Conservation (phyloP, 2,113 vertebrate genomes). For the Hemichromis elongatus region DNA sequence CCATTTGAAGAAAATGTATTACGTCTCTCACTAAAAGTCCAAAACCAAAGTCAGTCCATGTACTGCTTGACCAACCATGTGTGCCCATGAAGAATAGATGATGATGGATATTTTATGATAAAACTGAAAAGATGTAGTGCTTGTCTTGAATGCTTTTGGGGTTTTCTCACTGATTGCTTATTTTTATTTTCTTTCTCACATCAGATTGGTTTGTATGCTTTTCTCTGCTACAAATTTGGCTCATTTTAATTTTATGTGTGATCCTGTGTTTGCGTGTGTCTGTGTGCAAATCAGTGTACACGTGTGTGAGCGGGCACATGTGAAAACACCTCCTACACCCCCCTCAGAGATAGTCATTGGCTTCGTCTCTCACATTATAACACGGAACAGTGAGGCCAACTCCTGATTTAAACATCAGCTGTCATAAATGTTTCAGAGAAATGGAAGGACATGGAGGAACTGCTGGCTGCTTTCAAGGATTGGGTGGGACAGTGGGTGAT, state of each 20-base stretch:
- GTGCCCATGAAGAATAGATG: background rate
- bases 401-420: conserved; percentile 71
- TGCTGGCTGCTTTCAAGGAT: conserved; percentile 14
- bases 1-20: background rate
- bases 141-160: background rate
- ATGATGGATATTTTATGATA: conserved; percentile 11
- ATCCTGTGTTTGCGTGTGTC: background rate
- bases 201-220: background rate
- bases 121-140: background rate
- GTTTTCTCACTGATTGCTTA: background rate
- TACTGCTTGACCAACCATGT: background rate
- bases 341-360: background rate
- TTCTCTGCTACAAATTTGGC: background rate
- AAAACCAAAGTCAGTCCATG: background rate
- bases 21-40: background rate
- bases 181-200: background rate
- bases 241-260: background rate
- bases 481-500: background rate
- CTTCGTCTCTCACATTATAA: conserved; percentile 25
- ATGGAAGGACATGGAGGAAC: conserved; percentile 25
- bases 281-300: background rate
- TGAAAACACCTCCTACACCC: background rate
- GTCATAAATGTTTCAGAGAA: conserved; percentile 70
- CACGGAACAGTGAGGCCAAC: conserved; percentile 41
- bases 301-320: background rate